Evolutionary conservation across 2,797 vertebrate species (phyloP), one percentile per base, ranked within the genome.

Genomic region (Philypnodon macrostomus): DNA sequence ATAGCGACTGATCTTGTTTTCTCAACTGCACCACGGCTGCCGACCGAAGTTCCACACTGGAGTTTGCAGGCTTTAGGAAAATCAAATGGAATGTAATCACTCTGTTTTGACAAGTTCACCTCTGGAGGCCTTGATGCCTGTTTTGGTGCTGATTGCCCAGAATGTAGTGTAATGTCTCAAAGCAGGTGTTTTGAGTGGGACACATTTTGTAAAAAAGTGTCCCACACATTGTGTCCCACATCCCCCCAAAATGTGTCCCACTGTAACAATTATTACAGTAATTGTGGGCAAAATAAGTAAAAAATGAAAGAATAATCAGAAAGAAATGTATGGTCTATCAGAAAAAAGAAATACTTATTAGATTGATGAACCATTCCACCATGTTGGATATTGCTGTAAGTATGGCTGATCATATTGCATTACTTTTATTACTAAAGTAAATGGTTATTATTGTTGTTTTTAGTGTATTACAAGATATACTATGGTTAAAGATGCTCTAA

Each of bases 1-100:
- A 77, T 81, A 63, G 70, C 23, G 42, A 85, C 60, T 82, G 81
- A 88, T 85, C 78, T 70, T 85, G 79, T 85, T 88, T 86, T 67
- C 65, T 66, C 69, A 67, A 80, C 60, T 12, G 62, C 0, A 33
- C 71, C n/a, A 33, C 52, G 74, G 67, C 65, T 18, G 34, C 47
- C 70, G 73, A 66, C 79, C 65, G 66, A 54, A 61, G 77, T 75
- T 79, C 71, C 64, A 66, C 59, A 38, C 13, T 60, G 63, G 63
- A 67, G 58, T 73, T 81, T 79, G 57, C 66, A 48, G 66, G 29
- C 49, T 74, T 84, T 73, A 72, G 73, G 70, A 73, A 78, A 83
- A 79, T 77, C 31, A 62, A 81, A 77, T 59, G 56, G 38, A 52
- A 69, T 55, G 56, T 71, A 76, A 66, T 82, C 67, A 69, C 53